phyloP scores from a whole-genome alignment of 1,140 invertebrate species.

The Telenomus remus region DNA sequence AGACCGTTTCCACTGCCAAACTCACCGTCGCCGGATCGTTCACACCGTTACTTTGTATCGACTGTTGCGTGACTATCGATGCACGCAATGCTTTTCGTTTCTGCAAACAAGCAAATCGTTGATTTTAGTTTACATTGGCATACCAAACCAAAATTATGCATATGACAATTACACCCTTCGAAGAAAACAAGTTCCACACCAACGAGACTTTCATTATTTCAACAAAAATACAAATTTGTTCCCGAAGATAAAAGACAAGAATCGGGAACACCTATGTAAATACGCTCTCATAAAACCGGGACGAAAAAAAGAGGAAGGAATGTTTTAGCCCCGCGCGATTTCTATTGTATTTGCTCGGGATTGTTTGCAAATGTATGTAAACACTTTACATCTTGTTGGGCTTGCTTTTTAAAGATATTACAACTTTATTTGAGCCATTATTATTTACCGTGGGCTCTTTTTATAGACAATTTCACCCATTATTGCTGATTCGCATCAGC shows the following conservation, averaged over 20 bases:
- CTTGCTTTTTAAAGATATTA: conserved; percentile 45
- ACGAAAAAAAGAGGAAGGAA: conserved; percentile 18
- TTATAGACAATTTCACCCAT: neutral
- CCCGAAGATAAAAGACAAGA: conserved; percentile 26
- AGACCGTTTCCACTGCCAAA: conserved; percentile 81
- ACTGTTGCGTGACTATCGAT: conserved; percentile 83
- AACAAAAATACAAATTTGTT: too few species aligned
- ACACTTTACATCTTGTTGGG: conserved; percentile 35
- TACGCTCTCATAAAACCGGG: conserved; percentile 39
- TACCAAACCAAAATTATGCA: neutral
- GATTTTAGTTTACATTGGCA: conserved; percentile 10
- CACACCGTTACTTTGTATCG: conserved; percentile 87
- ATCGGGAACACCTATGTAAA: conserved; percentile 48
- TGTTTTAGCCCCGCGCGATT: conserved; percentile 15
- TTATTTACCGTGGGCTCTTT: conserved; percentile 15
- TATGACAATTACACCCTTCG: conserved; percentile 11
- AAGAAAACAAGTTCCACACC: conserved; percentile 6
- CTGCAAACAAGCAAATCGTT: conserved; percentile 73
- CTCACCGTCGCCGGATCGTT: conserved; percentile 86
- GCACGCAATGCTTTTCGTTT: conserved; percentile 88
- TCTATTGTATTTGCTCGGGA: conserved; percentile 49
- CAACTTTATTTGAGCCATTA: conserved; percentile 50
- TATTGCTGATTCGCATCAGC: too few species aligned
- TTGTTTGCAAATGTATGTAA: conserved; percentile 57
- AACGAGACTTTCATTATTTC: too few species aligned